Base-by-base conservation (phyloP, 2,888 invertebrate genomes). In the Archaeoteleia sp. region DNA sequence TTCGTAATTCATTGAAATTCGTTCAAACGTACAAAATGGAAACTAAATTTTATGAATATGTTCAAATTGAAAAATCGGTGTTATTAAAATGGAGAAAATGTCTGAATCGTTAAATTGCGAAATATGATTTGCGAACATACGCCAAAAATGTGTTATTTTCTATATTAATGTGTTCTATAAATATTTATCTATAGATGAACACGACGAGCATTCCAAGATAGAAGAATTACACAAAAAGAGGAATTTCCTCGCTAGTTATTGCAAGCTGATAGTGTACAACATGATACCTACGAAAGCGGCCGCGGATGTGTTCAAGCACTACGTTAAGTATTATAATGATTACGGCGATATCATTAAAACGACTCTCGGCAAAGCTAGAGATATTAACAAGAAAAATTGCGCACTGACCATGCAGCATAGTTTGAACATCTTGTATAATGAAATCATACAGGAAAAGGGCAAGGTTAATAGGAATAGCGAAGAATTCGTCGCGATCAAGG, bases 281-380 rank as follows among this genome's bases (percentile, higher is more conserved):
- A 95, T 98, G 74, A 91, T 98, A 85, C 96, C 95, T 17, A 95
- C 97, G 1, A 92, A 93, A 82, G 90, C 94, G 75, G 97, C 96
- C 8, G 94, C 97, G 0, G 95, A 96, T 83, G 93, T 99, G 58
- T 97, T 99, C 87, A 96, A 97, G 85, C 95, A 98, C 85, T 99
- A 99, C 86, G 96, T 97, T 63, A 96, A 95, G 92, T 97, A 95
- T 85, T 97, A 97, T 87, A 96, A 97, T 84, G 97, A 98, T 86
- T 98, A 97, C 86, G 98, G 98, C 43, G 98, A 98, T 86, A 98
- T 98, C 46, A 93, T 99, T 74, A 99, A 99, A 87, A 94, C 96
- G 25, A 97, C 98, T 6, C 87, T 99, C 76, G 95, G 95, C 76
- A 98, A 98, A 87, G 96, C 97, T 7, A 90, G 98, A 73, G 99